phyloP scores from a whole-genome alignment of 2,113 vertebrate species.

The Ammospiza caudacuta region DNA sequence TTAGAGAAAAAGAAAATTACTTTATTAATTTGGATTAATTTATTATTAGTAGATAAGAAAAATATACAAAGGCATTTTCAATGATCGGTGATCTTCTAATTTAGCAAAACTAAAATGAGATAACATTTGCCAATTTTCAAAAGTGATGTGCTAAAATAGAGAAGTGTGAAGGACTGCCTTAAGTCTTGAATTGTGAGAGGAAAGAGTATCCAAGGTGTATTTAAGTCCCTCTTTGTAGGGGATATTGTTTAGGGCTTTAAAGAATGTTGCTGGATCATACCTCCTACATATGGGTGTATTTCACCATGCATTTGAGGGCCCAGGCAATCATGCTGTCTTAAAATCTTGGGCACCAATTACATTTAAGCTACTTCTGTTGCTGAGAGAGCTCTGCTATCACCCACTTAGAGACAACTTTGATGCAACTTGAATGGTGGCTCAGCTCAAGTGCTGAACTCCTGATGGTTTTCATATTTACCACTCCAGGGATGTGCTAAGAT shows the following conservation, averaged over 20 bases:
- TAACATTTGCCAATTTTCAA: not conserved
- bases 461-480: not conserved
- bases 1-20: accelerated
- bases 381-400: not conserved
- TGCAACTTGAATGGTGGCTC: not conserved
- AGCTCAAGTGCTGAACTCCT: not conserved
- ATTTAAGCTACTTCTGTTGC: not conserved
- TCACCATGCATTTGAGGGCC: not conserved
- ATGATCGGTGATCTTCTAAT: not conserved
- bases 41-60: not conserved
- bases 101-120: not conserved
- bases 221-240: not conserved
- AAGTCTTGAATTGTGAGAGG: not conserved
- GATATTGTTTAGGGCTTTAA: not conserved
- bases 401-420: not conserved
- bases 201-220: not conserved
- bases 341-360: not conserved
- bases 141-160: not conserved
- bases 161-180: not conserved
- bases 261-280: not conserved
- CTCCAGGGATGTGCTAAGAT: not conserved
- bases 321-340: not conserved
- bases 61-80: not conserved
- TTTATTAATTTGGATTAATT: not conserved
- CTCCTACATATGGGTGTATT: not conserved